phyloP scores from a whole-genome alignment of 1,140 invertebrate genomes.

The Chrysopa pallens region DNA sequence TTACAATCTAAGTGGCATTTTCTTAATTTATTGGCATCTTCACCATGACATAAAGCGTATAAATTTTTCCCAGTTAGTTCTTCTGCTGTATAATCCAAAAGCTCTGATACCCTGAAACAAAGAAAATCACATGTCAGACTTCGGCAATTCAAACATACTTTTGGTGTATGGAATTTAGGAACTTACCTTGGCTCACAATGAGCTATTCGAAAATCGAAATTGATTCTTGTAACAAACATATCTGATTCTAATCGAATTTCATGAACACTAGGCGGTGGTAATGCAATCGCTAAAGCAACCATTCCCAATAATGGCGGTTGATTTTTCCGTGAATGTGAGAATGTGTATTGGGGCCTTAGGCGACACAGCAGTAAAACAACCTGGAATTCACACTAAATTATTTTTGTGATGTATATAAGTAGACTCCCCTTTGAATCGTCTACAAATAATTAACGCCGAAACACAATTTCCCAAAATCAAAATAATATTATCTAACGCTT shows the following conservation, averaged over 20 bases:
- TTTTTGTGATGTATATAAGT: background rate
- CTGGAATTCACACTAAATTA: slow-evolving; percentile 28
- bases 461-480: too few relatives aligned
- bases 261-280: slow-evolving; percentile 89
- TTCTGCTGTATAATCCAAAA: slow-evolving; percentile 83
- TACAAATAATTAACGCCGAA: too few relatives aligned
- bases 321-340: slow-evolving; percentile 71
- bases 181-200: slow-evolving; percentile 90
- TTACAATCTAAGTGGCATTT: slow-evolving; percentile 88
- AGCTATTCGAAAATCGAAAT: slow-evolving; percentile 88
- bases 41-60: slow-evolving; percentile 86
- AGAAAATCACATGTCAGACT: background rate
- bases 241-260: slow-evolving; percentile 90
- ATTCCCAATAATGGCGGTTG: slow-evolving; percentile 74
- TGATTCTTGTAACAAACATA: slow-evolving; percentile 92
- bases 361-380: slow-evolving; percentile 82
- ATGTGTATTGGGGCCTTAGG: slow-evolving; percentile 77
- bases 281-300: slow-evolving; percentile 84
- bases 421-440: too few relatives aligned
- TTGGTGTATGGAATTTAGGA: background rate
- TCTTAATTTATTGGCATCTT: slow-evolving; percentile 81
- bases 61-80: slow-evolving; percentile 86
- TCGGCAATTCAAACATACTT: background rate
- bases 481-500: too few relatives aligned
- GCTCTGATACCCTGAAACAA: slow-evolving; percentile 62